These are phyloP conservation scores for Cochlearius cochlearius DNA, from an alignment of 2,113 vertebrate species.

Conservation along the genomic window DNA sequence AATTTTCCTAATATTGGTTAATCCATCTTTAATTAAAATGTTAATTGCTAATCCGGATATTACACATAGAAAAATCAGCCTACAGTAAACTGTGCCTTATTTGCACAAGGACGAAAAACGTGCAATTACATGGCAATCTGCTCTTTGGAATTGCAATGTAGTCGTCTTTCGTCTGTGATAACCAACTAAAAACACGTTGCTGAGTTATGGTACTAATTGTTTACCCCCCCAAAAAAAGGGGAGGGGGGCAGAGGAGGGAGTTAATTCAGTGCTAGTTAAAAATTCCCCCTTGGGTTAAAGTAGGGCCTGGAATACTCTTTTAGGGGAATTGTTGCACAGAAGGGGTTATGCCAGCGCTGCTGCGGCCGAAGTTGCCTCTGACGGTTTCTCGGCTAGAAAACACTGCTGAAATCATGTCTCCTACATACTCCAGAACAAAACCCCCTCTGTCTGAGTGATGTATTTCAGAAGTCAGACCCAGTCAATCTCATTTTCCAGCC, in stretches of 20 bases:
- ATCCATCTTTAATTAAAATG: conserved; percentile 65
- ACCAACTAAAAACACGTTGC: not conserved
- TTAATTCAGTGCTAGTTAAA: not conserved
- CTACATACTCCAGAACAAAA: not conserved
- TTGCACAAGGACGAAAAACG: not conserved
- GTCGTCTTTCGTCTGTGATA: not conserved
- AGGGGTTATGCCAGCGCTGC: not conserved
- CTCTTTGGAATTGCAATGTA: not conserved
- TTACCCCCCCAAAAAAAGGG: not conserved
- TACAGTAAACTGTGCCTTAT: not conserved
- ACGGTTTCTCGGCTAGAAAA: not conserved
- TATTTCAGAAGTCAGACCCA: not conserved
- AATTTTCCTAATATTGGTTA: conserved; percentile 61
- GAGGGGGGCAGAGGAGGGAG: fast-evolving
- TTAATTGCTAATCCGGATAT: conserved; percentile 55
- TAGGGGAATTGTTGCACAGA: not conserved
- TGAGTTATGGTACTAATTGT: not conserved
- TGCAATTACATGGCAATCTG: not conserved
- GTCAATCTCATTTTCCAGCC: not conserved
- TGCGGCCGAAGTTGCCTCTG: not conserved
- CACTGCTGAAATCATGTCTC: not conserved
- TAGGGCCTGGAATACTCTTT: not conserved
- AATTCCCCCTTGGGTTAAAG: not conserved
- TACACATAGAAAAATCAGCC: not conserved
- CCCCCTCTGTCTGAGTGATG: not conserved